phyloP scores from a whole-genome alignment of 1,140 invertebrate species.

The Platyscapa corneri region DNA sequence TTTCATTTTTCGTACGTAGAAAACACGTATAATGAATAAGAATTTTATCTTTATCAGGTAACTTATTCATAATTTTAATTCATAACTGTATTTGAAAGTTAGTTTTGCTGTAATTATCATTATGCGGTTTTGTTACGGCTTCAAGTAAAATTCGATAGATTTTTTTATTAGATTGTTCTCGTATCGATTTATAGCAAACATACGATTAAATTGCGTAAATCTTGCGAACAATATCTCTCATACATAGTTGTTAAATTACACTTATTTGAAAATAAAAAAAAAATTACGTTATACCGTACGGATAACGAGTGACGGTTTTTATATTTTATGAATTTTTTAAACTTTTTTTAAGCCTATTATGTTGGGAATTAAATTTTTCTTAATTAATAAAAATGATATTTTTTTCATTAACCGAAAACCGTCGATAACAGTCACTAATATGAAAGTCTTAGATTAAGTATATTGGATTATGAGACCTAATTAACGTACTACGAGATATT shows the following conservation, averaged over 20 bases:
- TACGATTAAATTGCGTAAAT: too few species aligned
- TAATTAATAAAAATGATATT: not conserved
- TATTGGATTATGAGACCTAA: not conserved
- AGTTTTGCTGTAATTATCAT: constrained; percentile 11
- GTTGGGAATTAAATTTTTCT: too few species aligned
- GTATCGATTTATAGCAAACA: not conserved
- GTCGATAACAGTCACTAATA: not conserved
- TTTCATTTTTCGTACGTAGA: not conserved
- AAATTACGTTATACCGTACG: too few species aligned
- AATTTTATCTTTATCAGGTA: constrained; percentile 7
- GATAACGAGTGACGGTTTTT: too few species aligned
- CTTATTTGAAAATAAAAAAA: too few species aligned
- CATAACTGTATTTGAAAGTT: not conserved
- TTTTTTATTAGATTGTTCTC: not conserved
- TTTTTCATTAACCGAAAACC: not conserved
- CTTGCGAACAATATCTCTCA: too few species aligned
- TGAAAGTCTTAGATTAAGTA: not conserved
- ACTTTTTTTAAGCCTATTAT: too few species aligned
- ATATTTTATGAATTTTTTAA: too few species aligned
- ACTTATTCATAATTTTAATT: constrained; percentile 1
- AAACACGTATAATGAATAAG: not conserved
- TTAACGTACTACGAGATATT: not conserved
- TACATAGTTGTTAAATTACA: too few species aligned
- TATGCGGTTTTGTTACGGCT: not conserved
- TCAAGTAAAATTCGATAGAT: not conserved